Percentiles rank a stretch among this genome's conserved stretches.
These are phyloP conservation scores for Crioceris asparagi DNA, from an alignment of 2,888 invertebrate genomes.

Conservation along the genomic window DNA sequence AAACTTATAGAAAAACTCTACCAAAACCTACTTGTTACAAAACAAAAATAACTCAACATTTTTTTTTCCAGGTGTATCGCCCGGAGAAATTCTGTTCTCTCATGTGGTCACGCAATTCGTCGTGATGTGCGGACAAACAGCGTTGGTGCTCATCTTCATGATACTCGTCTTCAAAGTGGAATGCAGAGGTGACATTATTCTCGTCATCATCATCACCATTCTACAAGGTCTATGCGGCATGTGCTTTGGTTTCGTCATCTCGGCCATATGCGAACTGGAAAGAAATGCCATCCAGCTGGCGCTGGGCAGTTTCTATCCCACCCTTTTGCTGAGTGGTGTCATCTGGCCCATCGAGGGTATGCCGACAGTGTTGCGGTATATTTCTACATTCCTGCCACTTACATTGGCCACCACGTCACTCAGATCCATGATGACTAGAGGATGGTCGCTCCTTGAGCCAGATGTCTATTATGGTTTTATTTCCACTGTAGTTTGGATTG, in stretches of 20 bases:
- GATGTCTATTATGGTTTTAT: slow-evolving; percentile 84
- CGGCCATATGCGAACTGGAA: slow-evolving; percentile 83
- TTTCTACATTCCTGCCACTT: slow-evolving; percentile 73
- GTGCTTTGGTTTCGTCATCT: slow-evolving; percentile 93
- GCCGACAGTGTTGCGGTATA: slow-evolving; percentile 69
- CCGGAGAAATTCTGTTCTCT: slow-evolving; percentile 84
- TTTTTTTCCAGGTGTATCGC: slow-evolving; percentile 60
- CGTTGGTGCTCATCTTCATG: slow-evolving; percentile 84
- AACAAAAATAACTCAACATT: too few relatives aligned
- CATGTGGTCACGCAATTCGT: slow-evolving; percentile 92
- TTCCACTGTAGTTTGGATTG: slow-evolving; percentile 77
- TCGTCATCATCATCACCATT: slow-evolving; percentile 76
- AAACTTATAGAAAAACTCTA: too few relatives aligned
- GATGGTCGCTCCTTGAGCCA: slow-evolving; percentile 71
- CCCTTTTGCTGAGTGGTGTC: slow-evolving; percentile 76
- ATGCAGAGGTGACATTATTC: slow-evolving; percentile 76
- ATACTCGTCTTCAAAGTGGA: slow-evolving; percentile 83
- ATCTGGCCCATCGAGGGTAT: slow-evolving; percentile 94
- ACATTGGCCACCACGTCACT: slow-evolving; percentile 89
- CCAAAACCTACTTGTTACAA: slow-evolving; percentile 1
- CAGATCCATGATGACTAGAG: slow-evolving; percentile 75
- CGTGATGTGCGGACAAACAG: slow-evolving; percentile 90
- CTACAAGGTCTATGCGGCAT: slow-evolving; percentile 90
- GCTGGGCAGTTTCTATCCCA: slow-evolving; percentile 90
- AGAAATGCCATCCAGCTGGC: slow-evolving; percentile 88